A percentile compares a stretch with the other conserved stretches of the same genome.
These are phyloP conservation scores for Oligia fasciuncula DNA, from an alignment of 2,888 invertebrate genomes.

Conservation along the genomic window DNA sequence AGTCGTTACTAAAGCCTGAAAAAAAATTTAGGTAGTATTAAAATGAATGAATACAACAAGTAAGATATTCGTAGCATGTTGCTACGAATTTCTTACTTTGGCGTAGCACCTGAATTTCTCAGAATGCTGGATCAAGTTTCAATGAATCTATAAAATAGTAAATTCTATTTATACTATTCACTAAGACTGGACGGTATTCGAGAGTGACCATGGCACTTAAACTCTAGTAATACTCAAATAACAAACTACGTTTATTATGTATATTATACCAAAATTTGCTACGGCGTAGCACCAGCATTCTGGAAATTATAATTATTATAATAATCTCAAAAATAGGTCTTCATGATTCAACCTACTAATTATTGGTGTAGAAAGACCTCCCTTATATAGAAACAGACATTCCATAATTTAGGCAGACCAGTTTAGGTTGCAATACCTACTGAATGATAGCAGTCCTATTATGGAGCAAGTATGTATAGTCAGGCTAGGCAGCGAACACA, in stretches of 20 bases:
- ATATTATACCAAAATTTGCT: neutral
- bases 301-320: neutral
- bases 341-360: neutral
- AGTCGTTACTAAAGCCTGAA: too few species aligned
- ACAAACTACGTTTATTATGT: neutral
- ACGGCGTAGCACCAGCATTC: neutral
- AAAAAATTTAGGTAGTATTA: too few species aligned
- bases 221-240: neutral
- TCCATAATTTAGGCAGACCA: too few species aligned
- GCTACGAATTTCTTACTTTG: neutral
- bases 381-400: too few species aligned
- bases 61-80: neutral
- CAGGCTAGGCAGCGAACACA: neutral
- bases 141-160: neutral
- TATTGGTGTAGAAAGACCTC: neutral
- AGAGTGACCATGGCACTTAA: neutral
- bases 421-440: neutral
- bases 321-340: neutral
- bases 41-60: too few species aligned
- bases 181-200: too few species aligned
- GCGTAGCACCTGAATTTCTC: constrained; percentile 1
- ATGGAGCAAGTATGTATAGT: neutral
- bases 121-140: neutral
- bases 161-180: neutral
- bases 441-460: neutral